These are phyloP conservation scores for Bettongia penicillata DNA, from an alignment of 2,113 vertebrate genomes.

Conservation along the genomic window DNA sequence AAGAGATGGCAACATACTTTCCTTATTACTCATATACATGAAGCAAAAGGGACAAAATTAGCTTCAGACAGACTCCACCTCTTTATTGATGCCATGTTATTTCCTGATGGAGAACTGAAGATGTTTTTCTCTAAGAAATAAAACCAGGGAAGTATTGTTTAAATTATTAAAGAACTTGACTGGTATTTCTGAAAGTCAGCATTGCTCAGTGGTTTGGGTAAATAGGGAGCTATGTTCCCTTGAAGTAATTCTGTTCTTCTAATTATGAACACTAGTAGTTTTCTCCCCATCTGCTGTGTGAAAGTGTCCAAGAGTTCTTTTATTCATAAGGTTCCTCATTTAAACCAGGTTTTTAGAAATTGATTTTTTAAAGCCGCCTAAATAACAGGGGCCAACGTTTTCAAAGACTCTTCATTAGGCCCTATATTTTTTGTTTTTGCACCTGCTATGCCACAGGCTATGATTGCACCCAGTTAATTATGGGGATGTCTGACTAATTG, in stretches of 20 bases:
- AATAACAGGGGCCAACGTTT: background rate
- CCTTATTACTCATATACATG: conserved; percentile 23
- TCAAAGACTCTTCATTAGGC: background rate
- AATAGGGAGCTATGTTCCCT: conserved; percentile 43
- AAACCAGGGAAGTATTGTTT: conserved; percentile 39
- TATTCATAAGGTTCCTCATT: conserved; percentile 34
- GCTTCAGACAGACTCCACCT: conserved; percentile 29
- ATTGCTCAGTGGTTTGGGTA: conserved; percentile 51
- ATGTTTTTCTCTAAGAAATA: conserved; percentile 36
- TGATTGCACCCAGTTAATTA: conserved; percentile 22
- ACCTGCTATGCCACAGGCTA: conserved; percentile 2
- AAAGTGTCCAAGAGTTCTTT: conserved; percentile 55
- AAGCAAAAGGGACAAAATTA: conserved; percentile 52
- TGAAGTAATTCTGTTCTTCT: conserved; percentile 69
- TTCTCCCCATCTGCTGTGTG: conserved; percentile 60
- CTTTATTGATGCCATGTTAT: conserved; percentile 32
- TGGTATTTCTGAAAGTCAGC: conserved; percentile 68
- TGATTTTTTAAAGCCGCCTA: conserved; percentile 48
- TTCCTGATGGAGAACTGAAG: conserved; percentile 60
- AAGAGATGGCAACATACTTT: background rate
- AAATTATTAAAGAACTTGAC: conserved; percentile 66
- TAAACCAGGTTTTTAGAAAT: conserved; percentile 53
- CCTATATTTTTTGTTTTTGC: conserved; percentile 26
- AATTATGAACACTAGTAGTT: conserved; percentile 60
- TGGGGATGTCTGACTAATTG: conserved; percentile 35